These are phyloP conservation scores for Hydrotaea diabolus DNA, from an alignment of 2,888 invertebrate genomes.

Conservation along the genomic window DNA sequence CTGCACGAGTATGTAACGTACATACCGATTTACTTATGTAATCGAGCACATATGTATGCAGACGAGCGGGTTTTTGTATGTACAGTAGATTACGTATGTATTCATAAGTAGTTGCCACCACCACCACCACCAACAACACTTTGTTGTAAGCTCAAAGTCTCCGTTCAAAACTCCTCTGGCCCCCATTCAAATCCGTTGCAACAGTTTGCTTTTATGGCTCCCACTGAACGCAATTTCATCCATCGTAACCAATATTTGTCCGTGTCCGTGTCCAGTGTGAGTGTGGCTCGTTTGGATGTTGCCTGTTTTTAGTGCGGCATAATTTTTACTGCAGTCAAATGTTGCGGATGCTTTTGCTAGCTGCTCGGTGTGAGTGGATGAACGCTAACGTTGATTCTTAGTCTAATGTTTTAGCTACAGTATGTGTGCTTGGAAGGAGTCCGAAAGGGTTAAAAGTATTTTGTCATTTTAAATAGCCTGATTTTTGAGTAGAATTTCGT, in stretches of 20 bases:
- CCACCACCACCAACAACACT: slow-evolving; percentile 7
- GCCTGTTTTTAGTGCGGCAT: slow-evolving; percentile 12
- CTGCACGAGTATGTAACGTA: background rate
- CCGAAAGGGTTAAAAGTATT: background rate
- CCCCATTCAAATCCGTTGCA: slow-evolving; percentile 24
- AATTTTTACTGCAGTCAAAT: slow-evolving; percentile 32
- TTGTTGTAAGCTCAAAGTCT: slow-evolving; percentile 29
- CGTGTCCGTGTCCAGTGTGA: background rate
- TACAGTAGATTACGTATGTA: background rate
- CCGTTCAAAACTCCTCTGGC: too few species aligned
- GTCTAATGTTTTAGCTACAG: background rate
- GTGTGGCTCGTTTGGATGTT: background rate
- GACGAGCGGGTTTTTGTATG: background rate
- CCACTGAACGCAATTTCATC: slow-evolving; percentile 26
- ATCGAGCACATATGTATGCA: background rate
- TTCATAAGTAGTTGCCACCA: slow-evolving; percentile 27
- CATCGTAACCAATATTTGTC: slow-evolving; percentile 28
- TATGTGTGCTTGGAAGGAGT: background rate
- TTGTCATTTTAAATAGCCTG: too few species aligned
- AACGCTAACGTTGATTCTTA: background rate
- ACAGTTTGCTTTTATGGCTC: slow-evolving; percentile 36
- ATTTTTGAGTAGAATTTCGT: too few species aligned
- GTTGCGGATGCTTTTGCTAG: slow-evolving; percentile 8
- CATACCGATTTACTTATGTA: slow-evolving; percentile 10
- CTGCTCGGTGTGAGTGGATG: background rate